Evolutionary conservation across 2,113 vertebrate species (phyloP), one percentile per base, ranked within the genome.

Genomic region (Equus przewalskii): DNA sequence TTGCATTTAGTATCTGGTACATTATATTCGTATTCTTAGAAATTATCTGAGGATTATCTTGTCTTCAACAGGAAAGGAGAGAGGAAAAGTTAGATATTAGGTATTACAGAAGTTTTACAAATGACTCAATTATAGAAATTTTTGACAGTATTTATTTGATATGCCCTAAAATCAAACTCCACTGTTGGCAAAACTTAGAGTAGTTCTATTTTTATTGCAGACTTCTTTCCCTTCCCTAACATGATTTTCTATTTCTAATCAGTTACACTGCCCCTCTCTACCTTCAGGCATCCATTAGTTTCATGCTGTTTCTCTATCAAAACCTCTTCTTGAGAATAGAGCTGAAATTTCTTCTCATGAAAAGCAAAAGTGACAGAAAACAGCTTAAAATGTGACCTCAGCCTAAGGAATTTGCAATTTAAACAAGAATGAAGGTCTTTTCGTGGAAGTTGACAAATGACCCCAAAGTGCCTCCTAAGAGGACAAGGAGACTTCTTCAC

Each of bases 361-460:
- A 97, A 97, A 86, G 12, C 36, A 69, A 92, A 96, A 79, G 81
- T 95, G 51, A 70, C 67, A 89, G 75, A 80, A 95, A 96, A 64
- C 7, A 19, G 10, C 90, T 94, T 90, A 84, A 94, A 91, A 67
- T 86, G 56, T 81, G 70, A 78, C 78, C 41, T 72, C 70, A 69
- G 12, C 33, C 64, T 41, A 28, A 7, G 30, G 41, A 81, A 76
- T 85, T 10, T 67, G 36, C 58, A 78, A 78, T 91, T 72, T 60
- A 93, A 85, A 54, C 33, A 19, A 73, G 33, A 60, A 41, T 82
- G 24, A 81, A 93, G 4, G 11, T 26, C 12, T 26, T 12, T 2
- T 15, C 30, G 51, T 65, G 46, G 24, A 89, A 90, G 19, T 8
- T 81, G 84, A 58, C 3, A 89, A 89, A 89, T 49, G 49, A 75